phyloP scores from a whole-genome alignment of 2,113 vertebrate genomes.

The Columba livia region DNA sequence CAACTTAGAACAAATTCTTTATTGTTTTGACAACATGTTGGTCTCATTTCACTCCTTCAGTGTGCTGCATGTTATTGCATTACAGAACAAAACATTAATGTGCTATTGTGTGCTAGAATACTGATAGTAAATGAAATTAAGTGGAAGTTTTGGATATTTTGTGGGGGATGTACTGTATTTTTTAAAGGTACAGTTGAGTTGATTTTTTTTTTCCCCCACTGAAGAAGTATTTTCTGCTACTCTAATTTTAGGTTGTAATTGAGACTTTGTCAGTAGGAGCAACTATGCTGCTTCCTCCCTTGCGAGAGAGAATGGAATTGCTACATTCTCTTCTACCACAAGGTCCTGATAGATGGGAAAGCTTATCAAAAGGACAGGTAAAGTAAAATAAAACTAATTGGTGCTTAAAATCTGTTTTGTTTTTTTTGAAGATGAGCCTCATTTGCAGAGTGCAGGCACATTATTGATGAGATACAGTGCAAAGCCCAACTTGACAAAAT shows the following conservation, averaged over 20 bases:
- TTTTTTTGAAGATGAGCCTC: not conserved
- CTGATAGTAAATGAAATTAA: not conserved
- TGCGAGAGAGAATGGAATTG: constrained; percentile 96
- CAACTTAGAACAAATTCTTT: not conserved
- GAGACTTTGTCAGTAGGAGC: constrained; percentile 98
- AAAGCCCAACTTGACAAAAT: not conserved
- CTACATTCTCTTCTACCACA: constrained; percentile 95
- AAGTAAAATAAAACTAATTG: not conserved
- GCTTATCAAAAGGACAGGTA: constrained; percentile 98
- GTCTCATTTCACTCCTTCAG: not conserved
- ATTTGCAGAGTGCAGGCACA: not conserved
- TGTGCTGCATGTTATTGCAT: not conserved
- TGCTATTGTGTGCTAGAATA: not conserved
- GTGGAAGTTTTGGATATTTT: not conserved
- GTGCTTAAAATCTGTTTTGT: not conserved
- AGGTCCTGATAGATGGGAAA: constrained; percentile 97
- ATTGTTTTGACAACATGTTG: not conserved
- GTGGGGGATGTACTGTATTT: not conserved
- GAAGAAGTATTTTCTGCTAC: not conserved
- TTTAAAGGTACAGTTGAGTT: not conserved
- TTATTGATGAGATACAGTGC: not conserved
- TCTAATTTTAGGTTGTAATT: constrained; percentile 87
- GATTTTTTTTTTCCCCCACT: not conserved
- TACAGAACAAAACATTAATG: not conserved
- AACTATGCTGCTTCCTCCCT: constrained; percentile 94